phyloP scores from a whole-genome alignment of 1,140 invertebrate genomes.

The Dendroctonus valens region DNA sequence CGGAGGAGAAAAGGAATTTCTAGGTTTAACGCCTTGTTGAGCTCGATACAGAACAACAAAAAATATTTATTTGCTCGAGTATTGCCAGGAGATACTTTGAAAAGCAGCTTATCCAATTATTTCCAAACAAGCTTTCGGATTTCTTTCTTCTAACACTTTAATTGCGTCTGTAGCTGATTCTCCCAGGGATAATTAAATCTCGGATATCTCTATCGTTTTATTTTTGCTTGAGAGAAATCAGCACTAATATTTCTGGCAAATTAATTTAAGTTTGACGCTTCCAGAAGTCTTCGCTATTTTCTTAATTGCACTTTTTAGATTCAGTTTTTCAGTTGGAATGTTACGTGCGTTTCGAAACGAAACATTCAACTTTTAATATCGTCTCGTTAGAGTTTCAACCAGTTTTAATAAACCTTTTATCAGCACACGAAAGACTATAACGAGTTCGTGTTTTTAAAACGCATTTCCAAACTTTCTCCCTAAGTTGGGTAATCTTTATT shows the following conservation, averaged over 20 bases:
- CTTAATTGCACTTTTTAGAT: no score
- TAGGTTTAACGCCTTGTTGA: constrained; percentile 23
- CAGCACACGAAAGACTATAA: constrained; percentile 13
- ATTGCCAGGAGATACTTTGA: constrained; percentile 18
- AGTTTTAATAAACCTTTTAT: constrained; percentile 22
- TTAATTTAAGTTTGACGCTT: neutral
- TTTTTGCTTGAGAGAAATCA: neutral
- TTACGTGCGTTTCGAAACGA: no score
- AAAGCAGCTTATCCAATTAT: constrained; percentile 30
- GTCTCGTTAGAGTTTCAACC: neutral
- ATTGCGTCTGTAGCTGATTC: constrained; percentile 12
- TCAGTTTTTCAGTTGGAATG: no score
- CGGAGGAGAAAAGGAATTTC: constrained; percentile 2
- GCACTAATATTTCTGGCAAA: neutral
- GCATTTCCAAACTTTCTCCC: constrained; percentile 10
- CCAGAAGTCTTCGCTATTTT: neutral
- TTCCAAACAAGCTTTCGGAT: constrained; percentile 6
- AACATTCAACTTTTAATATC: no score
- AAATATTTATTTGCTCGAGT: constrained; percentile 14
- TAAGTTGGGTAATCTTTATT: constrained; percentile 19
- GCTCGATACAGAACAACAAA: constrained; percentile 18
- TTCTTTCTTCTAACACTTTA: constrained; percentile 22
- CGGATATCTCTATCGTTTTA: constrained; percentile 2
- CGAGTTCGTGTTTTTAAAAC: constrained; percentile 15
- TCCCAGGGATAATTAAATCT: constrained; percentile 18